Evolutionary conservation across 2,888 invertebrate species (phyloP).

Genomic region (Pasiphila rectangulata): DNA sequence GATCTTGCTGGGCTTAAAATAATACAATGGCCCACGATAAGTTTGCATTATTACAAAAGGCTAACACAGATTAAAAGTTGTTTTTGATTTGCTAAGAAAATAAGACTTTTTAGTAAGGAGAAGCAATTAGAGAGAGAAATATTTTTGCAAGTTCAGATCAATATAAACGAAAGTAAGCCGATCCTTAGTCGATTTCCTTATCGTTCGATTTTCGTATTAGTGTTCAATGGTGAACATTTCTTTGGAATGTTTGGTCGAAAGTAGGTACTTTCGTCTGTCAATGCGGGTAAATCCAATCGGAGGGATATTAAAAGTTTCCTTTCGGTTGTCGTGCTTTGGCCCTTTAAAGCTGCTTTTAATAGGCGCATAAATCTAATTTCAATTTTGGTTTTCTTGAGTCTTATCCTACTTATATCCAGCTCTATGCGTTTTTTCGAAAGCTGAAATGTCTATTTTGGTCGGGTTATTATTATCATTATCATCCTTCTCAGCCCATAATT

Average conservation of each 20-base stretch:
- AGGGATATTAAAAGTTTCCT: conserved; percentile 78
- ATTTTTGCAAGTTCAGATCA: conserved; percentile 29
- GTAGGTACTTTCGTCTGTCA: conserved; percentile 51
- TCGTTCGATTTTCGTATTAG: conserved; percentile 63
- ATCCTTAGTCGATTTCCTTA: conserved; percentile 58
- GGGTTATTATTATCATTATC: too few species aligned
- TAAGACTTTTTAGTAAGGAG: too few species aligned
- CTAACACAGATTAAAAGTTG: too few species aligned
- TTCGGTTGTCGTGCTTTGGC: conserved; percentile 51
- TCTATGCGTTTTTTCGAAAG: too few species aligned
- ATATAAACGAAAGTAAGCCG: conserved; percentile 36
- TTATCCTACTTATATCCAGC: too few species aligned
- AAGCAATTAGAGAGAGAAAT: conserved; percentile 17
- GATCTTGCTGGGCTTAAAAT: too few species aligned
- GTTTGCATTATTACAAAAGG: too few species aligned
- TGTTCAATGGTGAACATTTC: conserved; percentile 48
- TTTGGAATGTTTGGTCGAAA: conserved; percentile 26
- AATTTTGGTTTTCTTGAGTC: conserved; percentile 39
- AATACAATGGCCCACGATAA: too few species aligned
- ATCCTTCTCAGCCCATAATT: too few species aligned
- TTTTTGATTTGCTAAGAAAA: too few species aligned
- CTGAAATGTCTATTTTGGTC: too few species aligned
- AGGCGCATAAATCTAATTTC: conserved; percentile 52
- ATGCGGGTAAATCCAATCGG: conserved; percentile 73
- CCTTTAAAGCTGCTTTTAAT: conserved; percentile 62